phyloP scores from a whole-genome alignment of 2,113 vertebrate species.

The Apodemus sylvaticus region DNA sequence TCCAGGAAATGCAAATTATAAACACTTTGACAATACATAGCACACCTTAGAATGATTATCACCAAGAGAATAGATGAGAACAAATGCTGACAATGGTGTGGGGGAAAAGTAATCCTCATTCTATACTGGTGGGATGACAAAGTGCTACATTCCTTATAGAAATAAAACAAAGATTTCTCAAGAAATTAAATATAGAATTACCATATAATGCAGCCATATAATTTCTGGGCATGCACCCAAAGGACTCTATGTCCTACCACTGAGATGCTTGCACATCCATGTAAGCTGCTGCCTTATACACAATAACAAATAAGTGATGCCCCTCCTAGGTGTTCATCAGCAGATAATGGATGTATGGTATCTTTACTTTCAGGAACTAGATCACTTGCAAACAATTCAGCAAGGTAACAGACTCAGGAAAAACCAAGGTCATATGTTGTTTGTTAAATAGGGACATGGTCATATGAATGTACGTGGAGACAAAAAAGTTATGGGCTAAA shows the following conservation, averaged over 20 bases:
- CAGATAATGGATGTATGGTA: background rate
- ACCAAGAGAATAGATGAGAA: too few species aligned
- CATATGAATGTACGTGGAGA: too few species aligned
- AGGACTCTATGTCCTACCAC: background rate
- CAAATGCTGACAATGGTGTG: too few species aligned
- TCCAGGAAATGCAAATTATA: background rate
- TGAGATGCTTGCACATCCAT: background rate
- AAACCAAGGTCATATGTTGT: too few species aligned
- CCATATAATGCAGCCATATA: background rate
- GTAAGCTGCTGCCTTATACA: background rate
- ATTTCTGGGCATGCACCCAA: background rate
- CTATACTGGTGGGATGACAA: background rate
- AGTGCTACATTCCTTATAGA: background rate
- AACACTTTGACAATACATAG: background rate
- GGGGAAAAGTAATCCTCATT: background rate
- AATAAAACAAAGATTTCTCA: background rate
- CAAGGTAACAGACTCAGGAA: background rate
- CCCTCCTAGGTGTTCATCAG: too few species aligned
- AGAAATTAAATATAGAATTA: background rate
- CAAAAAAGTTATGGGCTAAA: background rate
- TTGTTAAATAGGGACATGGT: too few species aligned
- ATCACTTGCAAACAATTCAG: background rate
- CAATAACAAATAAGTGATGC: background rate
- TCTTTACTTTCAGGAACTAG: background rate
- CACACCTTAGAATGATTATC: background rate